Evolutionary conservation across 2,888 invertebrate genomes (phyloP), one percentile per base, ranked within the genome.

Genomic region (Scaptomyza reducta): DNA sequence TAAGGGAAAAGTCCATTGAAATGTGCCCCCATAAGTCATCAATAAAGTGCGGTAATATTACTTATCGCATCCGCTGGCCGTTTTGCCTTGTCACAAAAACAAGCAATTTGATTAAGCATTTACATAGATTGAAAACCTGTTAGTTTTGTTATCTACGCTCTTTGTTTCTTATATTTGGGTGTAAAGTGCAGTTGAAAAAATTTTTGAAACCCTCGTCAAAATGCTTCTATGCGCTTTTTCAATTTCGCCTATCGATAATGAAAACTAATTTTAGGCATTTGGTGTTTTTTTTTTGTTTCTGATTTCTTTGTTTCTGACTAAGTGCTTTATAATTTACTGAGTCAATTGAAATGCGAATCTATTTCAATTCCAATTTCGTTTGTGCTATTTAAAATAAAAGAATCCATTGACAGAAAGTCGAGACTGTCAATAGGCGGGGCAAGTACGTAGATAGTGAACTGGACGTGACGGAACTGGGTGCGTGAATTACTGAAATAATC

Each of bases 351-450:
- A 77, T 72, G 67, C 67, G 67, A 70, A 63, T 55, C 51, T 25
- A 50, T 66, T 65, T 55, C n/a, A 55, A 41, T 54, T 27, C 31
- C 25, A 5, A 16, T 41, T 35, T 14, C 18, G 33, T 49, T n/a
- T 33, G 46, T 42, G 57, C 47, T 62, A 44, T 57, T 68, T 33
- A 55, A 18, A 64, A 45, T 51, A n/a, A 64, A 50, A 41, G 51
- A 61, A 68, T 80, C 68, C 77, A 69, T 69, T 80, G 78, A 64
- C 69, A 77, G 81, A 64, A 63, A 74, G 63, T 44, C 45, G 53
- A 64, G 69, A 62, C 66, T n/a, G 22, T 1, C 50, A 14, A 29
- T 53, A 69, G 71, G 72, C 65, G 35, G 57, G 55, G 56, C 57
- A 45, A 38, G 35, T 41, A 57, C 25, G 31, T 18, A 47, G 58